Evolutionary conservation across 2,888 invertebrate species (phyloP).

Genomic region (Biston betularia): DNA sequence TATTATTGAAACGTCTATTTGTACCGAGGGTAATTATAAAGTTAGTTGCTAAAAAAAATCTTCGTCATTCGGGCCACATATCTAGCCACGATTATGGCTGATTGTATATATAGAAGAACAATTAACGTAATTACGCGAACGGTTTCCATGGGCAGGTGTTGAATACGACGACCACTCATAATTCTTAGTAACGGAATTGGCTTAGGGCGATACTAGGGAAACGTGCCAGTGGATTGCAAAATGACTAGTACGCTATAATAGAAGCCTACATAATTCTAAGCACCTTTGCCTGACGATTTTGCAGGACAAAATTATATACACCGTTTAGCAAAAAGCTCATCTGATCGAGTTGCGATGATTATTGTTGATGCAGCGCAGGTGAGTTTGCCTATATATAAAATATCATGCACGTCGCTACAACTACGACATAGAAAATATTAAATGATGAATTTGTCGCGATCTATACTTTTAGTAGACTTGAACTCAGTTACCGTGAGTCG

Average conservation of each 20-base stretch:
- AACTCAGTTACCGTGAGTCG: too few relatives aligned
- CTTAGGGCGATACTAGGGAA: conserved; percentile 79
- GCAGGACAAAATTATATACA: conserved; percentile 47
- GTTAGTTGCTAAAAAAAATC: conserved; percentile 41
- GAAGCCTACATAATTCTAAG: conserved; percentile 75
- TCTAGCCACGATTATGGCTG: conserved; percentile 47
- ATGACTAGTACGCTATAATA: conserved; percentile 77
- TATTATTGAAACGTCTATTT: conserved; percentile 24
- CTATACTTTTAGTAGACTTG: neutral
- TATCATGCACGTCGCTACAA: neutral
- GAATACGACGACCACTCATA: conserved; percentile 72
- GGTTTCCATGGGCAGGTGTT: conserved; percentile 81
- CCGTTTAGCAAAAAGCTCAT: conserved; percentile 34
- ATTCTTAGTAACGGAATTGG: conserved; percentile 80
- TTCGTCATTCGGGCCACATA: conserved; percentile 40
- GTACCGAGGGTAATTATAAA: conserved; percentile 37
- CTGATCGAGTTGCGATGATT: conserved; percentile 29
- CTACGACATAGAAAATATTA: conserved; percentile 2
- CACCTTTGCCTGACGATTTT: conserved; percentile 70
- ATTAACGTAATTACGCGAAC: conserved; percentile 80
- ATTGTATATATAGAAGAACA: conserved; percentile 64
- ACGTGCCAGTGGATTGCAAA: conserved; percentile 77
- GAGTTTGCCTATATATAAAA: conserved; percentile 10
- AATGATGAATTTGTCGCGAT: neutral
- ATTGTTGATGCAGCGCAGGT: conserved; percentile 20